A percentile compares a stretch with the other conserved stretches of the same genome.
These are phyloP conservation scores for Paratilapia polleni DNA, from an alignment of 2,113 vertebrate species.

Conservation along the genomic window DNA sequence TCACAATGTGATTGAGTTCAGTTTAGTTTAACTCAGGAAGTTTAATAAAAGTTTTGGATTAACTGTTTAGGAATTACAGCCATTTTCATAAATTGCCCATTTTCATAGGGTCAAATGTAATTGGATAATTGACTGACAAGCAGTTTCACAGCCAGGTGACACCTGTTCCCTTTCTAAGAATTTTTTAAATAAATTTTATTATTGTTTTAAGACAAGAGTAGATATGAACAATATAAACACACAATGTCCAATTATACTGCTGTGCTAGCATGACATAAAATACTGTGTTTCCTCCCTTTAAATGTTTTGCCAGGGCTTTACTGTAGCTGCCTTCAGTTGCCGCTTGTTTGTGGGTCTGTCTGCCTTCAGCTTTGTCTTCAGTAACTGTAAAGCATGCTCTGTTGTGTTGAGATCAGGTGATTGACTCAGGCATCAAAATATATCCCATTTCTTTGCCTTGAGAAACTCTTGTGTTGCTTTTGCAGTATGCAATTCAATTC, in stretches of 20 bases:
- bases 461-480: too few species aligned
- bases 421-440: too few species aligned
- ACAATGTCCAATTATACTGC: neutral
- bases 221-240: neutral
- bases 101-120: neutral
- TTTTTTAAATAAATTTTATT: neutral
- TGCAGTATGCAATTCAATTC: too few species aligned
- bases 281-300: neutral
- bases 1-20: neutral
- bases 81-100: neutral
- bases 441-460: too few species aligned
- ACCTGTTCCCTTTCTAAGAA: neutral
- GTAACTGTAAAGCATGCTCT: too few species aligned
- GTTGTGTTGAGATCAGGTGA: neutral
- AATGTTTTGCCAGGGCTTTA: too few species aligned
- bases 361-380: neutral
- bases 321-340: neutral
- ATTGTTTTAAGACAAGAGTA: neutral
- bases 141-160: neutral
- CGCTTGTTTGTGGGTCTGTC: neutral
- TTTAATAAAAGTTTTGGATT: neutral
- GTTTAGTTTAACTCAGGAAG: rapidly evolving
- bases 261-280: neutral
- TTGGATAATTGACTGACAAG: neutral
- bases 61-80: neutral